Evolutionary conservation across 2,888 invertebrate species (phyloP).

Genomic region (Dicyrtoma fusca): DNA sequence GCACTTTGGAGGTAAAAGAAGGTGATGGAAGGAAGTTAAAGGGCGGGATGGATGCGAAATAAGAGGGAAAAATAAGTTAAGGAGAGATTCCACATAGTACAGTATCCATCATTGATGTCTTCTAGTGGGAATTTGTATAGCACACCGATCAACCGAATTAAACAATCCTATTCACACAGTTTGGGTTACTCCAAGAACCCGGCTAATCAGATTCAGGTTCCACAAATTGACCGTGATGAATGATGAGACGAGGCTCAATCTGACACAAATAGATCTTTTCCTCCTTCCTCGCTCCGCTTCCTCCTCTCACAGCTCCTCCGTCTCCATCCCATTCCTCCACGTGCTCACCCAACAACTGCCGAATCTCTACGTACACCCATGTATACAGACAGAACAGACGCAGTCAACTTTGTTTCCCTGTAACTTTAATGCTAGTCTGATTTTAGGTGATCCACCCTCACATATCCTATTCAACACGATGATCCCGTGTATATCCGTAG

Average conservation of each 20-base stretch:
- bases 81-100: conserved; percentile 33
- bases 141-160: conserved; percentile 44
- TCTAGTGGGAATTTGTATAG: conserved; percentile 53
- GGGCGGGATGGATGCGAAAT: neutral
- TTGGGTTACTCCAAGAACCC: conserved; percentile 27
- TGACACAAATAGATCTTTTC: conserved; percentile 52
- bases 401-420: too few species aligned
- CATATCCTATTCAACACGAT: too few species aligned
- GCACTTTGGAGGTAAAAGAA: conserved; percentile 18
- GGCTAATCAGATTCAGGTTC: conserved; percentile 51
- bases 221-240: conserved; percentile 56
- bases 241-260: conserved; percentile 54
- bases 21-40: conserved; percentile 23
- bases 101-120: conserved; percentile 54
- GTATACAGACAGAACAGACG: neutral
- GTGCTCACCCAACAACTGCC: neutral
- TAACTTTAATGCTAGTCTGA: too few species aligned
- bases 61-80: neutral
- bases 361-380: neutral
- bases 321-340: conserved; percentile 2
- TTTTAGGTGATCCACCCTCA: too few species aligned
- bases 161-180: conserved; percentile 51
- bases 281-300: conserved; percentile 26
- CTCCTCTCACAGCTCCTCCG: neutral
- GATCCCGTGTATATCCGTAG: too few species aligned